Percentiles rank a stretch among this genome's conserved stretches.
These are phyloP conservation scores for Sparus aurata DNA, from an alignment of 2,797 vertebrate species.

Conservation along the genomic window DNA sequence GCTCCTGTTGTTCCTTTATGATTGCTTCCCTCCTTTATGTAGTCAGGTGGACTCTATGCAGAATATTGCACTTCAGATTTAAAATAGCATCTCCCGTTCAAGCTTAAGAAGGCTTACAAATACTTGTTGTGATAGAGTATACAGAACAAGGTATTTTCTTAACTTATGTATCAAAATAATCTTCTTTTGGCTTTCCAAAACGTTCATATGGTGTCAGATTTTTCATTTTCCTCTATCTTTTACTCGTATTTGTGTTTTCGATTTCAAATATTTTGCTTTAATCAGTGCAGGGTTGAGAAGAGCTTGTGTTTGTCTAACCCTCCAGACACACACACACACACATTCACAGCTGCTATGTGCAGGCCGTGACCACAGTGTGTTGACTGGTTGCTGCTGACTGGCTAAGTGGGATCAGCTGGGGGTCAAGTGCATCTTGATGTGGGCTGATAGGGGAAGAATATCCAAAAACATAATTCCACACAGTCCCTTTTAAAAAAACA, in stretches of 20 bases:
- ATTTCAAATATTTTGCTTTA: not conserved
- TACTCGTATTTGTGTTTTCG: not conserved
- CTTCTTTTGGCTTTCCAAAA: not conserved
- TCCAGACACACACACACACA: constrained; percentile 1
- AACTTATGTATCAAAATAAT: not conserved
- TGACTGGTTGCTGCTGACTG: not conserved
- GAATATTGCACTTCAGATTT: not conserved
- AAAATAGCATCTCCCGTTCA: not conserved
- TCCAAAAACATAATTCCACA: constrained; percentile 22
- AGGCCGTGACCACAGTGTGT: not conserved
- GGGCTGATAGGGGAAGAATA: constrained; percentile 16
- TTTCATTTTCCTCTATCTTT: not conserved
- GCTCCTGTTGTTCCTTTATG: not conserved
- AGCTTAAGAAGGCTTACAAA: not conserved
- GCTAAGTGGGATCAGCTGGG: constrained; percentile 20
- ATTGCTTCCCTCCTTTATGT: not conserved
- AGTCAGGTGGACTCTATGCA: not conserved
- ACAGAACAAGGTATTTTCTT: too few relatives aligned
- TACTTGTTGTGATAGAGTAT: too few relatives aligned
- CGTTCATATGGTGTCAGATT: not conserved
- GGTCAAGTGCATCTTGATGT: constrained; percentile 25
- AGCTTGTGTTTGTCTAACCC: not conserved
- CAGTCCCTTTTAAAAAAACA: constrained; percentile 13
- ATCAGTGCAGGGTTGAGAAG: not conserved
- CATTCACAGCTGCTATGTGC: not conserved